phyloP scores from a whole-genome alignment of 2,113 vertebrate genomes.

The Orcinus orca region DNA sequence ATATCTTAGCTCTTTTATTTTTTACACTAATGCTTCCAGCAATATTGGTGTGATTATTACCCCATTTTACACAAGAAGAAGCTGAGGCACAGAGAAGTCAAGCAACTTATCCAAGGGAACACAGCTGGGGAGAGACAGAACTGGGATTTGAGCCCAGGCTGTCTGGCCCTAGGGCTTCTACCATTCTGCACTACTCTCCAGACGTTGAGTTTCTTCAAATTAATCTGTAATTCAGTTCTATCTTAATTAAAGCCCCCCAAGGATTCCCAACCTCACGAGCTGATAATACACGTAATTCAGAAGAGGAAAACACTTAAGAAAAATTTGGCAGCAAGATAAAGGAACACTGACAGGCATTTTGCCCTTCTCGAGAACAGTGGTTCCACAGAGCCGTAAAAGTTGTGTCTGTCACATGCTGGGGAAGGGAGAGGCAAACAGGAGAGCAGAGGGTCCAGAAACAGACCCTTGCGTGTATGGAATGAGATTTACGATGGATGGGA shows the following conservation, averaged over 20 bases:
- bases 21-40: too few relatives aligned
- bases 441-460: not conserved
- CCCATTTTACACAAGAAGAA: not conserved
- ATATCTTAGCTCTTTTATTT: too few relatives aligned
- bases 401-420: accelerated
- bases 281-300: not conserved
- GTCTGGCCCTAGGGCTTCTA: not conserved
- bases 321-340: not conserved
- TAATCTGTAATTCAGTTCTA: not conserved
- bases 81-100: not conserved
- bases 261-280: not conserved
- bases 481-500: accelerated
- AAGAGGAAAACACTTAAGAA: not conserved
- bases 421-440: not conserved
- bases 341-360: accelerated
- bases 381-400: accelerated
- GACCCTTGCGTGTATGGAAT: accelerated
- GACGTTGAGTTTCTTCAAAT: accelerated
- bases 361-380: accelerated
- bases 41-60: too few relatives aligned
- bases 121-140: accelerated
- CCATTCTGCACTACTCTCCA: accelerated
- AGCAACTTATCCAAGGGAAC: not conserved
- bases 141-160: accelerated
- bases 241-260: not conserved